Evolutionary conservation across 2,888 invertebrate species (phyloP).

Genomic region (Philopedon plagiatum): DNA sequence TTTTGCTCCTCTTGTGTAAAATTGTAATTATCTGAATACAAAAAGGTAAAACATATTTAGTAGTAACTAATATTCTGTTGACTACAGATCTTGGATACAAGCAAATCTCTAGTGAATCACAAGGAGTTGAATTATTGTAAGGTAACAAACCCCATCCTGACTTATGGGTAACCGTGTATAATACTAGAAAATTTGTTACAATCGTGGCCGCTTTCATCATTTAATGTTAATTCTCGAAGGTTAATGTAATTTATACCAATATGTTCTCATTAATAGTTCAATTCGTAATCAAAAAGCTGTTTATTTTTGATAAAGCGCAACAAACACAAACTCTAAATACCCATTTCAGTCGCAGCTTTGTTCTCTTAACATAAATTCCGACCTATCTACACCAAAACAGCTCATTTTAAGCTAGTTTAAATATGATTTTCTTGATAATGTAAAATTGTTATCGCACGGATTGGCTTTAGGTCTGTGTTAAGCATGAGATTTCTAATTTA

Average conservation of each 20-base stretch:
- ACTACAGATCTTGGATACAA: too few species aligned
- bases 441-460: slow-evolving; percentile 25
- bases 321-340: slow-evolving; percentile 3
- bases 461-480: slow-evolving; percentile 33
- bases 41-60: too few species aligned
- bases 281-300: slow-evolving; percentile 26
- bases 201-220: background rate
- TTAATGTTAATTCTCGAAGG: background rate
- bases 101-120: too few species aligned
- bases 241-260: slow-evolving; percentile 8
- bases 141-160: too few species aligned
- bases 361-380: slow-evolving; percentile 28
- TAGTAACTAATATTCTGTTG: too few species aligned
- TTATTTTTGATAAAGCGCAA: slow-evolving; percentile 37
- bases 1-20: too few species aligned
- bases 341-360: slow-evolving; percentile 21
- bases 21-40: too few species aligned
- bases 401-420: slow-evolving; percentile 33
- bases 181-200: too few species aligned
- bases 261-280: slow-evolving; percentile 35
- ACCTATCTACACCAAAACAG: slow-evolving; percentile 35
- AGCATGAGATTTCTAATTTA: slow-evolving; percentile 27
- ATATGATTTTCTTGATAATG: slow-evolving; percentile 38
- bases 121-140: too few species aligned
- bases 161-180: too few species aligned